phyloP scores from a whole-genome alignment of 2,888 invertebrate genomes.

The Euproctis similis region DNA sequence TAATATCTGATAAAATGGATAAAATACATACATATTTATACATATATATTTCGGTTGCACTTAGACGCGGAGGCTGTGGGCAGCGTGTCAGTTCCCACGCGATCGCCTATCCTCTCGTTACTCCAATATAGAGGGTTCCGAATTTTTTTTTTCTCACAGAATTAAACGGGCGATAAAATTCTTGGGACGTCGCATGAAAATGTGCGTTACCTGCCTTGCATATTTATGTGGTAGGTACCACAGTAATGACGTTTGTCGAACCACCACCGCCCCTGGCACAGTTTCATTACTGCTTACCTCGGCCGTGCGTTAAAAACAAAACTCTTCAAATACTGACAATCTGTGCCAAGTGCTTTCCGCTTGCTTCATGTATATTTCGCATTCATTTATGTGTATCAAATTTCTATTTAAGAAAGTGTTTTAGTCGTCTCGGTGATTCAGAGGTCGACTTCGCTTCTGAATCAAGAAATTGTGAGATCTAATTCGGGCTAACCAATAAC shows the following conservation, averaged over 20 bases:
- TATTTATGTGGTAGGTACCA: slow-evolving; percentile 72
- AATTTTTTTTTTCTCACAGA: slow-evolving; percentile 70
- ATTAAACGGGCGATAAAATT: slow-evolving; percentile 76
- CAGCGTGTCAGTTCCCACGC: slow-evolving; percentile 67
- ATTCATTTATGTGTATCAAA: no score
- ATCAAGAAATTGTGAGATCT: no score
- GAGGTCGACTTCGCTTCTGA: no score
- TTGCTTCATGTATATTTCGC: no score
- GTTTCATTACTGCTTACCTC: slow-evolving; percentile 63
- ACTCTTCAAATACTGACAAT: slow-evolving; percentile 59
- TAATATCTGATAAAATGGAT: slow-evolving; percentile 65
- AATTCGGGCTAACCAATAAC: no score
- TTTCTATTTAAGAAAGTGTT: no score
- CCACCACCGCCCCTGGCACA: slow-evolving; percentile 42
- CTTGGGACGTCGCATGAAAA: slow-evolving; percentile 75
- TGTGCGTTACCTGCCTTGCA: slow-evolving; percentile 76
- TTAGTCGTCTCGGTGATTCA: no score
- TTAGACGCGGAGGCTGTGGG: slow-evolving; percentile 53
- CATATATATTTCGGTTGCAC: slow-evolving; percentile 65
- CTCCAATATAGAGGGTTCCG: slow-evolving; percentile 63
- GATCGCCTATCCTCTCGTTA: slow-evolving; percentile 62
- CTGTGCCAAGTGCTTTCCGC: slow-evolving; percentile 59
- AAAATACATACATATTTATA: no score
- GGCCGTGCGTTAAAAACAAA: slow-evolving; percentile 45
- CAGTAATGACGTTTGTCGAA: slow-evolving; percentile 72